Percentiles rank a stretch among this genome's conserved stretches.
Conservation (phyloP, 2,888 invertebrate genomes). For the Diarsia mendica region DNA sequence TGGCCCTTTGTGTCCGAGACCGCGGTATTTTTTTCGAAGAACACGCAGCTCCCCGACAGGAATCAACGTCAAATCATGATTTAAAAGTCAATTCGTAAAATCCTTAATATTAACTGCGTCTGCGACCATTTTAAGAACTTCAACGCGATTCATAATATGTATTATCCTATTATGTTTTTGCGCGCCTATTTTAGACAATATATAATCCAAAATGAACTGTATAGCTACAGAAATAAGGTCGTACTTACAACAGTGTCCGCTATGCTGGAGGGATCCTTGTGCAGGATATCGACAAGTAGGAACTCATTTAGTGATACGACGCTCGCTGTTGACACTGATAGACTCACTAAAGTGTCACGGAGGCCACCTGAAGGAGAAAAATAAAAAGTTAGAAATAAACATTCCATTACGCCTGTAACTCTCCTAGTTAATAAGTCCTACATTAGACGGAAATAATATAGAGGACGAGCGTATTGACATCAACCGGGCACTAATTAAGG, state of each 20-base stretch:
- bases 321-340: conserved; percentile 92
- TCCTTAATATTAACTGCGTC: too few relatives aligned
- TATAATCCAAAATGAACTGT: conserved; percentile 37
- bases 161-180: too few relatives aligned
- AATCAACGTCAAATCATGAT: background rate
- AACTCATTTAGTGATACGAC: conserved; percentile 94
- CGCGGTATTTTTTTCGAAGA: too few relatives aligned
- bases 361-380: conserved; percentile 77
- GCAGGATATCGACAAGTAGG: conserved; percentile 95
- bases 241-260: conserved; percentile 85
- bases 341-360: conserved; percentile 91
- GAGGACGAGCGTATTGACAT: background rate
- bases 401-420: background rate
- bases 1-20: too few relatives aligned
- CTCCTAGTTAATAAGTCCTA: too few relatives aligned
- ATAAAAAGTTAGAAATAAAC: background rate
- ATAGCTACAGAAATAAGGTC: conserved; percentile 14
- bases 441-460: too few relatives aligned
- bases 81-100: background rate
- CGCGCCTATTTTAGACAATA: too few relatives aligned
- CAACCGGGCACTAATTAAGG: background rate
- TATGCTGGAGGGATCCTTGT: conserved; percentile 90
- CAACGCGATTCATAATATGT: too few relatives aligned
- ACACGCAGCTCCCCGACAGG: too few relatives aligned
- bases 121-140: too few relatives aligned